Base-by-base conservation (phyloP, 2,888 invertebrate species). In the Apotomis turbidana region DNA sequence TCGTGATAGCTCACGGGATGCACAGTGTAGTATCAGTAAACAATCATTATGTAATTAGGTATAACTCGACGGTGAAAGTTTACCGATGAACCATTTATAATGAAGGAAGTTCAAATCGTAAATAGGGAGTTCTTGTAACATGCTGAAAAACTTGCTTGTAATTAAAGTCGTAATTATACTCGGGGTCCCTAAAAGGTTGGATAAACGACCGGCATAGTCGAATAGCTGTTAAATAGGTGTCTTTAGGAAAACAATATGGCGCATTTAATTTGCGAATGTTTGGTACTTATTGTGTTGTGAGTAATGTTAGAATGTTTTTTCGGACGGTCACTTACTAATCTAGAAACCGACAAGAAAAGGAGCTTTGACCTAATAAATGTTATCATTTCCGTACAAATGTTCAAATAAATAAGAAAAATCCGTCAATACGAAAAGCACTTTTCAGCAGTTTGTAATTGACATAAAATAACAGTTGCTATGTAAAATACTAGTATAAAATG, bases 1-100 rank as follows among this genome's bases (percentile, higher is more conserved):
- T 66, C 70, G 73, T 77, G 77, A 76, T 77, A 77, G 58, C 76
- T 49, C 74, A 76, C 76, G 76, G 77, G 79, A 81, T 81, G 76
- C 78, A 75, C 74, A 73, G 71, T 74, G 74, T 55, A 66, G 55
- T 55, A 57, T 66, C 36, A 36, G 27, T n/a, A 71, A 71, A 66
- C 41, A 60, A 60, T 60, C 13, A 66, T 60, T 59, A 66, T 52
- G 46, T 64, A 49, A 58, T 68, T 51, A n/a, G n/a, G n/a, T n/a
- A 68, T 52, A 46, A 15, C 41, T 44, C 54, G 15, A 6, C 5
- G 12, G n/a, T n/a, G 5, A 38, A 58, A 58, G 5, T 12, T 58
- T 15, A 36, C 10, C 12, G 12, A 5, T 58, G 12, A 38, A 58
- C 52, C 55, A 27, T 44, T n/a, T 46, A 52, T 68, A 46, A 55